phyloP scores from a whole-genome alignment of 2,797 vertebrate species.

The Macropodus opercularis region DNA sequence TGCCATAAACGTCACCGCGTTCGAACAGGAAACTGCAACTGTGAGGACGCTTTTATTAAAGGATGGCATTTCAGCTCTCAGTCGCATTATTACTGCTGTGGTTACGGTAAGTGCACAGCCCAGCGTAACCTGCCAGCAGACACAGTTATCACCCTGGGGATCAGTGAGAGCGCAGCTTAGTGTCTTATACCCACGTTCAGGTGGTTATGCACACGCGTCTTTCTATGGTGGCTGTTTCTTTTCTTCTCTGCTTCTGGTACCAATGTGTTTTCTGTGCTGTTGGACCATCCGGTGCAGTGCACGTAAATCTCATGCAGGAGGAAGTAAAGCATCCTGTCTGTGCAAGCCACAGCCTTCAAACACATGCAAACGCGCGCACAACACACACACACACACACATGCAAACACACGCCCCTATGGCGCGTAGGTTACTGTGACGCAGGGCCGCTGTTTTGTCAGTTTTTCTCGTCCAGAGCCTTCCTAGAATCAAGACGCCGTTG shows the following conservation, averaged over 20 bases:
- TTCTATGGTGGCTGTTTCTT: not conserved
- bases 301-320: constrained; percentile 14
- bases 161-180: no score
- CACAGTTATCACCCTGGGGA: no score
- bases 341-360: constrained; percentile 5
- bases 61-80: not conserved
- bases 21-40: not conserved
- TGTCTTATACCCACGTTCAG: no score
- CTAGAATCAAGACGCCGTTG: constrained; percentile 34
- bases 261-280: constrained; percentile 15
- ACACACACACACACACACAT: not conserved
- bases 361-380: not conserved
- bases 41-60: not conserved
- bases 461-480: constrained; percentile 36
- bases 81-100: not conserved
- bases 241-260: not conserved
- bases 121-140: no score
- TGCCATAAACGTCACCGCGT: no score
- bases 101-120: not conserved
- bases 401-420: not conserved
- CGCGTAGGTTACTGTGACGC: constrained; percentile 13
- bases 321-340: constrained; percentile 48
- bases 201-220: no score
- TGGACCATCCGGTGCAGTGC: not conserved
- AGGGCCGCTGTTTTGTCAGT: constrained; percentile 13